Evolutionary conservation across 2,797 vertebrate genomes (phyloP).

Genomic region (Scomberomorus guttatus): DNA sequence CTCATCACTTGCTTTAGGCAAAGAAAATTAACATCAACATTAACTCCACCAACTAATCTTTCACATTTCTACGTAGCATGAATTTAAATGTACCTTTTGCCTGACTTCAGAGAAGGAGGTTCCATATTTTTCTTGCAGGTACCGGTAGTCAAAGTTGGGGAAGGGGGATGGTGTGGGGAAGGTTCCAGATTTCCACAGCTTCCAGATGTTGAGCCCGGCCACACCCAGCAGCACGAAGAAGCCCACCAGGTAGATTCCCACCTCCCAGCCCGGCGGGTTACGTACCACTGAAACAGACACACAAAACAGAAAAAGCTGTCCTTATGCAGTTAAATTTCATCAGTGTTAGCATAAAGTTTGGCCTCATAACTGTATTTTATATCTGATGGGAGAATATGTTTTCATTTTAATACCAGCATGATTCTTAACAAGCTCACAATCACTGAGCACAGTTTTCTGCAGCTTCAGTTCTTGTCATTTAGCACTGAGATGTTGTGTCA

Average conservation of each 20-base stretch:
- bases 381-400: slow-evolving; percentile 5
- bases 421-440: slow-evolving; percentile 33
- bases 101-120: slow-evolving; percentile 85
- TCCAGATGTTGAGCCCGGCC: slow-evolving; percentile 95
- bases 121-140: slow-evolving; percentile 97
- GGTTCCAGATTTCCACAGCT: slow-evolving; percentile 93
- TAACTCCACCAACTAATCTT: neutral
- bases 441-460: slow-evolving; percentile 14
- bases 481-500: neutral
- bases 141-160: slow-evolving; percentile 97
- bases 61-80: neutral
- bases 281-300: slow-evolving; percentile 87
- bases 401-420: slow-evolving; percentile 17
- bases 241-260: slow-evolving; percentile 92
- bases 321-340: neutral
- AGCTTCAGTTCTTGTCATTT: slow-evolving; percentile 24
- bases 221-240: slow-evolving; percentile 90
- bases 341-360: neutral
- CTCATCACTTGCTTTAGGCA: neutral
- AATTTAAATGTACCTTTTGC: slow-evolving; percentile 88
- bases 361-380: slow-evolving; percentile 6
- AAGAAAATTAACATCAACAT: neutral
- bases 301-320: slow-evolving; percentile 1
- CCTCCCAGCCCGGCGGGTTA: slow-evolving; percentile 93
- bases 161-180: slow-evolving; percentile 96